phyloP scores from a whole-genome alignment of 2,113 vertebrate genomes.

The Pelmatolapia mariae region DNA sequence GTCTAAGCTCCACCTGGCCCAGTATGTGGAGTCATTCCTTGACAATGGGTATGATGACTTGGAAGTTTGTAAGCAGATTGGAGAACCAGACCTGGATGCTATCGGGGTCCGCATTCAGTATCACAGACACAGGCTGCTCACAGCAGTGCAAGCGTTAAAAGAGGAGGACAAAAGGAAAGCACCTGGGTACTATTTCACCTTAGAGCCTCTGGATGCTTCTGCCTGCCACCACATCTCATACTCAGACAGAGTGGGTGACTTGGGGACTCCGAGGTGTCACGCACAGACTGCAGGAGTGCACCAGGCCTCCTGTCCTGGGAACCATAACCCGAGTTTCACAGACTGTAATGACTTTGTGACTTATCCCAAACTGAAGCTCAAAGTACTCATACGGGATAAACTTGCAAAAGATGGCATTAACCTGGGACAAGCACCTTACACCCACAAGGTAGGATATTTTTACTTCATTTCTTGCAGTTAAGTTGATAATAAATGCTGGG shows the following conservation, averaged over 20 bases:
- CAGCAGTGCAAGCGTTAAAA: constrained; percentile 80
- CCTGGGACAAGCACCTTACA: constrained; percentile 85
- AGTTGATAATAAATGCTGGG: neutral
- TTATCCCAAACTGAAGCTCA: constrained; percentile 88
- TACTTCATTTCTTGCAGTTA: neutral
- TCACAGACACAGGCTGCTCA: constrained; percentile 84
- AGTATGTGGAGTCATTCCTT: constrained; percentile 91
- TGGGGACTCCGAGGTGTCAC: constrained; percentile 5
- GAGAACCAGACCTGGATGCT: constrained; percentile 92
- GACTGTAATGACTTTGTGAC: constrained; percentile 71
- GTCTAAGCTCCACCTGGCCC: constrained; percentile 82
- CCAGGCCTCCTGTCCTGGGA: constrained; percentile 48
- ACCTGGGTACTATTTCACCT: constrained; percentile 85
- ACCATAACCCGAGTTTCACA: constrained; percentile 54
- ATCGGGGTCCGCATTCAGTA: constrained; percentile 84
- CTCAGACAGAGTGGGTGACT: constrained; percentile 26
- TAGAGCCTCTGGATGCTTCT: constrained; percentile 77
- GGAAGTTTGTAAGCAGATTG: constrained; percentile 98
- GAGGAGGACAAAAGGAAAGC: constrained; percentile 76
- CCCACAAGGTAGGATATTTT: constrained; percentile 78
- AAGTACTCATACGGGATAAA: constrained; percentile 94
- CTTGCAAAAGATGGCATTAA: constrained; percentile 88
- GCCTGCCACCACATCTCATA: constrained; percentile 31
- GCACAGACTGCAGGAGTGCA: neutral
- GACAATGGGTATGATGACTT: constrained; percentile 97